These are phyloP conservation scores for Aplocera efformata DNA, from an alignment of 2,888 invertebrate genomes.

Conservation along the genomic window DNA sequence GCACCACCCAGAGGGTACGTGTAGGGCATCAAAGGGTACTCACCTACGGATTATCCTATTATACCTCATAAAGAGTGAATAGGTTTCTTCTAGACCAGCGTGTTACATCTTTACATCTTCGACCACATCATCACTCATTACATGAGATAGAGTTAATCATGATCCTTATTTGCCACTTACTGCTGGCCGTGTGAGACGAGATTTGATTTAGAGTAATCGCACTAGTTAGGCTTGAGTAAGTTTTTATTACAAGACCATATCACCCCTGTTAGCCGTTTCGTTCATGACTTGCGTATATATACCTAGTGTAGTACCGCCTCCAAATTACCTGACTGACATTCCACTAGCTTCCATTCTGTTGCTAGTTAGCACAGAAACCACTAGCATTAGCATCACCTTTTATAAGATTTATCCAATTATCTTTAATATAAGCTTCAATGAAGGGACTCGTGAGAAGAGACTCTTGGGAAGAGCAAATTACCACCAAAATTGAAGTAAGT, in stretches of 20 bases:
- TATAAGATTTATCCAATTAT: slow-evolving; percentile 29
- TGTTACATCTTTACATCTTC: too few species aligned
- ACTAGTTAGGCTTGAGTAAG: too few species aligned
- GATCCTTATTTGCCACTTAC: too few species aligned
- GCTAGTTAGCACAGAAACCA: slow-evolving; percentile 50
- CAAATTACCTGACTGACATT: slow-evolving; percentile 65
- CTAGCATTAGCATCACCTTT: slow-evolving; percentile 47
- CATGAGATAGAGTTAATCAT: too few species aligned
- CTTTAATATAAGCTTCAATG: slow-evolving; percentile 10
- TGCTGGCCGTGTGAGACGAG: too few species aligned
- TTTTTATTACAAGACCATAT: slow-evolving; percentile 7
- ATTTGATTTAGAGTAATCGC: too few species aligned
- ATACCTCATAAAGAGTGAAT: too few species aligned
- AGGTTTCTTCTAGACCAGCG: too few species aligned
- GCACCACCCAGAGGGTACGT: too few species aligned
- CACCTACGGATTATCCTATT: too few species aligned
- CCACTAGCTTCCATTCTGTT: slow-evolving; percentile 53
- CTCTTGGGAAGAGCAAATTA: slow-evolving; percentile 4
- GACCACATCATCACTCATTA: too few species aligned
- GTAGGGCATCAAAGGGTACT: too few species aligned
- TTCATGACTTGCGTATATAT: slow-evolving; percentile 31
- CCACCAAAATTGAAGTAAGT: slow-evolving; percentile 8
- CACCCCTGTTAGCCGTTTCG: slow-evolving; percentile 6
- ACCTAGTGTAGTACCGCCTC: slow-evolving; percentile 38
- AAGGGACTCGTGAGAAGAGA: slow-evolving; percentile 1